phyloP scores from a whole-genome alignment of 1,140 invertebrate species.

The Drosophila saltans region DNA sequence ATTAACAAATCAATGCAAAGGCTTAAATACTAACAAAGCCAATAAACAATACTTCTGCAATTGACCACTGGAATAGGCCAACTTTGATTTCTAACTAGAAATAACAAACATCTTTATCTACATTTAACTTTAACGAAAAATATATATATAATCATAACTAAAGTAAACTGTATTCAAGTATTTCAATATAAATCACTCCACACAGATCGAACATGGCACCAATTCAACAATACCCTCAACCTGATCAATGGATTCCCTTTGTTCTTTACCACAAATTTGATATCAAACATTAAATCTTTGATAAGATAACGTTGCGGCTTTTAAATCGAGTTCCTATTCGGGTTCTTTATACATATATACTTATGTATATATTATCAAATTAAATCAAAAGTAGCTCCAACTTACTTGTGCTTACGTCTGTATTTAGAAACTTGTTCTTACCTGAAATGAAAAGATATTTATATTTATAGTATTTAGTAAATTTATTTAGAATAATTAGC shows the following conservation, averaged over 20 bases:
- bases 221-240: no score
- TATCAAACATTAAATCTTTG: not conserved
- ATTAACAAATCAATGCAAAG: conserved; percentile 39
- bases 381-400: not conserved
- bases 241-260: not conserved
- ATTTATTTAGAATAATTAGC: not conserved
- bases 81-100: no score
- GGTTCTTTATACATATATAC: no score
- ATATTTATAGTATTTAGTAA: conserved; percentile 1
- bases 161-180: no score
- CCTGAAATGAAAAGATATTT: conserved; percentile 36
- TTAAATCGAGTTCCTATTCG: no score
- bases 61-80: not conserved
- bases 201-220: no score
- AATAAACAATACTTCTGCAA: not conserved
- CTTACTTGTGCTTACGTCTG: not conserved
- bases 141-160: no score
- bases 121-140: no score
- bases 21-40: not conserved
- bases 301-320: not conserved
- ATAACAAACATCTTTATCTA: no score
- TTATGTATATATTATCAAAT: not conserved
- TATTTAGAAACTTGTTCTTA: conserved; percentile 20
- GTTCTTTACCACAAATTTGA: not conserved
- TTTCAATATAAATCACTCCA: no score